These are phyloP conservation scores for Sinocyclocheilus rhinocerous DNA, from an alignment of 2,113 vertebrate species.

Conservation along the genomic window DNA sequence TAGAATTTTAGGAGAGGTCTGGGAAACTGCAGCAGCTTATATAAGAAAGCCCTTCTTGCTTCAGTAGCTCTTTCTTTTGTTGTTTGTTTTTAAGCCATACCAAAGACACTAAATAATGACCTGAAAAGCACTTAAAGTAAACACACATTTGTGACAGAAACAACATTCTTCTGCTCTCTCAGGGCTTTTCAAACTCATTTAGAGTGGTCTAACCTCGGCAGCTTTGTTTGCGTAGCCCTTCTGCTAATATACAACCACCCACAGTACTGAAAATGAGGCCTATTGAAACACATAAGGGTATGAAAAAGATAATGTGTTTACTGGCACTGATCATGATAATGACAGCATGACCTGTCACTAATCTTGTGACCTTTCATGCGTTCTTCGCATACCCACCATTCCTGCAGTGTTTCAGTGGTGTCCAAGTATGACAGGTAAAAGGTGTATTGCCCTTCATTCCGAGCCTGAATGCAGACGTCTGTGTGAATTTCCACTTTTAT, in stretches of 20 bases:
- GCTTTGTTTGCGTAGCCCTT: slow-evolving; percentile 33
- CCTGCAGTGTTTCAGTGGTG: slow-evolving; percentile 30
- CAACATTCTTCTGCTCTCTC: slow-evolving; percentile 17
- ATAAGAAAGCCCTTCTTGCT: slow-evolving; percentile 62
- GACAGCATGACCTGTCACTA: neutral
- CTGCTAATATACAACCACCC: slow-evolving; percentile 12
- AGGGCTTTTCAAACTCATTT: neutral
- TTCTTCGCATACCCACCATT: slow-evolving; percentile 43
- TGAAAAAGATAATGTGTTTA: slow-evolving; percentile 40
- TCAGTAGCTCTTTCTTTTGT: slow-evolving; percentile 59
- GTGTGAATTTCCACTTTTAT: slow-evolving; percentile 24
- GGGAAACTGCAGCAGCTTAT: slow-evolving; percentile 60
- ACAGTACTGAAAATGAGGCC: neutral
- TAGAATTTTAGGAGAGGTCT: neutral
- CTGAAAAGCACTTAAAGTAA: slow-evolving; percentile 63
- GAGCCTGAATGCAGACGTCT: neutral
- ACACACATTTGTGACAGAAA: slow-evolving; percentile 59
- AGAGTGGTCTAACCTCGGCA: neutral
- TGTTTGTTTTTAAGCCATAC: slow-evolving; percentile 57
- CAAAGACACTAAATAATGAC: slow-evolving; percentile 52
- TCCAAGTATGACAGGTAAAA: slow-evolving; percentile 40
- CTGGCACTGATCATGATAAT: slow-evolving; percentile 18
- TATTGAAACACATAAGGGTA: neutral
- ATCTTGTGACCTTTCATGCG: slow-evolving; percentile 35
- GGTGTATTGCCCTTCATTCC: neutral